Evolutionary conservation across 1,140 invertebrate species (phyloP).

Genomic region (Caenorhabditis remanei): DNA sequence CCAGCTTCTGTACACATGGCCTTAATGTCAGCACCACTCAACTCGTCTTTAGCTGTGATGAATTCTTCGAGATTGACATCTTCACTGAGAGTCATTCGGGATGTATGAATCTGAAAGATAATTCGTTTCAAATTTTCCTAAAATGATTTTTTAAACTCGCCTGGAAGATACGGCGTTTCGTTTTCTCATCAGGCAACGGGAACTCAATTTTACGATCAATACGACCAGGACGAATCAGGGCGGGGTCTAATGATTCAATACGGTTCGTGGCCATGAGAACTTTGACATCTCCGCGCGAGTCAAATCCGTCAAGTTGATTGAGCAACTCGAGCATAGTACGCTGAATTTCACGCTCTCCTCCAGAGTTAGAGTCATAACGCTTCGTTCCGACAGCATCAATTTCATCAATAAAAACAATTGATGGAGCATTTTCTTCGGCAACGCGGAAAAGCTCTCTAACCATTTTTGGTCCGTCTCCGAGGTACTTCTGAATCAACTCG

Average conservation of each 20-base stretch:
- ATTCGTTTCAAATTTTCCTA: not conserved
- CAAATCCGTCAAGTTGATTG: slow-evolving; percentile 98
- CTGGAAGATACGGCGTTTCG: slow-evolving; percentile 94
- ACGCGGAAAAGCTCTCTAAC: slow-evolving; percentile 97
- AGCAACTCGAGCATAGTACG: slow-evolving; percentile 98
- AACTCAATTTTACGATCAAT: slow-evolving; percentile 99
- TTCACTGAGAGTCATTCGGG: slow-evolving; percentile 94
- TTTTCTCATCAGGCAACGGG: slow-evolving; percentile 98
- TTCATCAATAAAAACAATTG: slow-evolving; percentile 99
- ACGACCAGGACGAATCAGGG: slow-evolving; percentile 95
- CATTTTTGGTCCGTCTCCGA: slow-evolving; percentile 98
- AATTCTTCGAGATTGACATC: slow-evolving; percentile 98
- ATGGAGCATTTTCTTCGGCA: slow-evolving; percentile 98
- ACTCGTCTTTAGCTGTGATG: slow-evolving; percentile 99
- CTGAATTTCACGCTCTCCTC: slow-evolving; percentile 99
- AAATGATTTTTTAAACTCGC: not conserved
- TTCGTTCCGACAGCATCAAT: slow-evolving; percentile 99
- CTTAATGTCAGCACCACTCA: slow-evolving; percentile 93
- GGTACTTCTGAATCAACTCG: slow-evolving; percentile 98
- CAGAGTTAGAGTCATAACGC: slow-evolving; percentile 97
- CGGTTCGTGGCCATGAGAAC: slow-evolving; percentile 99
- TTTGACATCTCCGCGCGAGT: slow-evolving; percentile 94
- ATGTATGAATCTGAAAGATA: slow-evolving; percentile 88
- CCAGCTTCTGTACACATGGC: slow-evolving; percentile 99
- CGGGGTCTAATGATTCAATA: slow-evolving; percentile 98